These are phyloP conservation scores for Aphidius gifuensis DNA, from an alignment of 1,140 invertebrate genomes.

Conservation along the genomic window DNA sequence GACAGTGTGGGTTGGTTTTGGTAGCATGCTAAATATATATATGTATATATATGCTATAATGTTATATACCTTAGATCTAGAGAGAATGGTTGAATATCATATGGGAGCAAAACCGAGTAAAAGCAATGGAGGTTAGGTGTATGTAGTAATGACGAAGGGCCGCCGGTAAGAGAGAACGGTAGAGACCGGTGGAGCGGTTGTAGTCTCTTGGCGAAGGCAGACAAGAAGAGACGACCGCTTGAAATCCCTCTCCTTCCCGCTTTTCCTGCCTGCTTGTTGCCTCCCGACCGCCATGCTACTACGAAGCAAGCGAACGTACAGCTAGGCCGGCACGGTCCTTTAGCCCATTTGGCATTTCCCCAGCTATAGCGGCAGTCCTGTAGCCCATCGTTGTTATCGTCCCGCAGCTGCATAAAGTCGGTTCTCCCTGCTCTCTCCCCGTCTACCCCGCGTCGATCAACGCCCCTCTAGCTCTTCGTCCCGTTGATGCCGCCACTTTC, in stretches of 20 bases:
- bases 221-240: slow-evolving; percentile 51
- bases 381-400: slow-evolving; percentile 60
- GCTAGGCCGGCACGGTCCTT: slow-evolving; percentile 52
- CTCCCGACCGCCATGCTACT: slow-evolving; percentile 42
- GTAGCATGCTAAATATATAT: no score
- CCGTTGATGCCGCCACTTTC: slow-evolving; percentile 17
- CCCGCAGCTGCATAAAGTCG: slow-evolving; percentile 58
- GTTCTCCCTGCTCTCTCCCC: slow-evolving; percentile 25
- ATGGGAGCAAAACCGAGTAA: neutral
- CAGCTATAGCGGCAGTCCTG: slow-evolving; percentile 56
- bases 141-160: slow-evolving; percentile 27
- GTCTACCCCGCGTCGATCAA: slow-evolving; percentile 3
- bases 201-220: slow-evolving; percentile 28
- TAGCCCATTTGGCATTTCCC: slow-evolving; percentile 60
- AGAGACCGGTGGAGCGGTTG: slow-evolving; percentile 32
- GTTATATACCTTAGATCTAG: slow-evolving; percentile 8
- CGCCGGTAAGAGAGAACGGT: slow-evolving; percentile 34
- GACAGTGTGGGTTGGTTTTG: slow-evolving; percentile 22
- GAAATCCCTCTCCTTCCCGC: slow-evolving; percentile 39
- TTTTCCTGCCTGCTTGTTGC: slow-evolving; percentile 35
- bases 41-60: no score
- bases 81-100: slow-evolving; percentile 23
- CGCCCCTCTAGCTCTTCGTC: neutral
- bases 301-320: slow-evolving; percentile 46
- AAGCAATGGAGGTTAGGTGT: slow-evolving; percentile 25